These are phyloP conservation scores for Papilio glaucus DNA, from an alignment of 1,140 invertebrate genomes.

Conservation along the genomic window DNA sequence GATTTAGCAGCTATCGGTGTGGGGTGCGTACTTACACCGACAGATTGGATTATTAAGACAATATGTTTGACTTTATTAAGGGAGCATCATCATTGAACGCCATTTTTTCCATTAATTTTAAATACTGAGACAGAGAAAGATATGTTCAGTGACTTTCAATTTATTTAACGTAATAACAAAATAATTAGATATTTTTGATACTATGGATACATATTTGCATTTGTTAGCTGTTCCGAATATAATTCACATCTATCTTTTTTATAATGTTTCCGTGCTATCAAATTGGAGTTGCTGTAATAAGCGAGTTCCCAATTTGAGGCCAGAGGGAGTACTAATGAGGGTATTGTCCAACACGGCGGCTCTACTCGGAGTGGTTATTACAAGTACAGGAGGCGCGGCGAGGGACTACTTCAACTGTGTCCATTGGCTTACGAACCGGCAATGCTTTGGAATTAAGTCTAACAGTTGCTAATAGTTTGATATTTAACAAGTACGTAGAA, in stretches of 20 bases:
- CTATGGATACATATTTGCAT: neutral
- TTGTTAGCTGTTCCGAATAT: neutral
- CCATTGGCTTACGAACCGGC: neutral
- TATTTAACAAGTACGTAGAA: neutral
- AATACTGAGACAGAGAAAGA: too few relatives aligned
- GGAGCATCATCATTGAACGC: too few relatives aligned
- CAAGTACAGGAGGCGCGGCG: neutral
- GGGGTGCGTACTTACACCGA: too few relatives aligned
- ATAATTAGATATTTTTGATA: too few relatives aligned
- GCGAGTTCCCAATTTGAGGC: constrained; percentile 19
- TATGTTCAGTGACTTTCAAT: too few relatives aligned
- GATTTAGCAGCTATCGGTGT: too few relatives aligned
- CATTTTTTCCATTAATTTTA: too few relatives aligned
- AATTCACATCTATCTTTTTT: neutral
- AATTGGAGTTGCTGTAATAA: constrained; percentile 29
- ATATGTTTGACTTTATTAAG: too few relatives aligned
- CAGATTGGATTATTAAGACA: too few relatives aligned
- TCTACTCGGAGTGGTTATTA: constrained; percentile 14
- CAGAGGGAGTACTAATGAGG: constrained; percentile 35
- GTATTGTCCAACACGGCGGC: constrained; percentile 32
- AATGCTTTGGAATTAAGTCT: neutral
- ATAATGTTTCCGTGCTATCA: neutral
- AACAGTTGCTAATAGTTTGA: neutral
- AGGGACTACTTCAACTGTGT: constrained; percentile 17
- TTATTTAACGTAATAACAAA: too few relatives aligned